Evolutionary conservation across 1,140 invertebrate genomes (phyloP).

Genomic region (Schlechtendalia chinensis): DNA sequence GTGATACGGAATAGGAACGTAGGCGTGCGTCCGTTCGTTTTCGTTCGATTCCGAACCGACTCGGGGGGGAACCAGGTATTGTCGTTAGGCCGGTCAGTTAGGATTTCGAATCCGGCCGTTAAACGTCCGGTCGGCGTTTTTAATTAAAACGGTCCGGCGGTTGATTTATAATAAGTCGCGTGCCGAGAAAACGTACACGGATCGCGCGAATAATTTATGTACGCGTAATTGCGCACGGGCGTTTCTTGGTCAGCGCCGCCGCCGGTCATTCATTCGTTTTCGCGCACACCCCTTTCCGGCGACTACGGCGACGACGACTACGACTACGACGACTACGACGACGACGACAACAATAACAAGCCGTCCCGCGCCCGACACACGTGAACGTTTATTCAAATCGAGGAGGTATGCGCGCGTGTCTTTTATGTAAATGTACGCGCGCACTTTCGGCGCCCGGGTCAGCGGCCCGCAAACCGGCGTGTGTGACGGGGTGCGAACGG

Average conservation of each 20-base stretch:
- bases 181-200: constrained; percentile 6
- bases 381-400: constrained; percentile 44
- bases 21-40: too few species aligned
- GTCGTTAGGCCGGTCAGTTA: too few species aligned
- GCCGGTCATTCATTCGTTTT: constrained; percentile 43
- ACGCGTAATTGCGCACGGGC: not conserved
- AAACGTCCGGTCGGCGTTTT: too few species aligned
- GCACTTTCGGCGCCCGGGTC: not conserved
- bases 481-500: not conserved
- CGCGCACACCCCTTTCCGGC: constrained; percentile 1
- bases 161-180: not conserved
- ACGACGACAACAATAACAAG: too few species aligned
- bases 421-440: constrained; percentile 40
- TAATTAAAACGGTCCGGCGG: not conserved
- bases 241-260: constrained; percentile 24
- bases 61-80: too few species aligned
- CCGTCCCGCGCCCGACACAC: not conserved
- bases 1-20: too few species aligned
- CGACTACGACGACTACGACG: not conserved
- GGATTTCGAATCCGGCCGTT: too few species aligned
- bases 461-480: too few species aligned
- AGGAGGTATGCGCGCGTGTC: constrained; percentile 21
- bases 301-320: constrained; percentile 1
- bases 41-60: too few species aligned
- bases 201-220: constrained; percentile 24